Evolutionary conservation across 1,140 invertebrate species (phyloP), one percentile per base, ranked within the genome.

Genomic region (Planococcus citri): DNA sequence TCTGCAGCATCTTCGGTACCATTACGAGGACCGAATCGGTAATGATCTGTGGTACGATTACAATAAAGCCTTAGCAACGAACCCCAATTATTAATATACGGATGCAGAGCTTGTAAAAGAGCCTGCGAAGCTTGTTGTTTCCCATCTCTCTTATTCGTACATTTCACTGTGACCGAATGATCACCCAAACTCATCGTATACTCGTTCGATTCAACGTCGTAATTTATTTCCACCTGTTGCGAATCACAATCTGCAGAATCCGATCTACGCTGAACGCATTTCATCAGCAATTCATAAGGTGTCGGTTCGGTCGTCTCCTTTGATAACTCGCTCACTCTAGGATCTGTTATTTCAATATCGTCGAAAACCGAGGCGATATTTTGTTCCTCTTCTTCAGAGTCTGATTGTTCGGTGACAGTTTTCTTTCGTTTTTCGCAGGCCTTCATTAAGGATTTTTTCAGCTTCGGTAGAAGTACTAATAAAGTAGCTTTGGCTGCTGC

Each of bases 131-230:
- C 95, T 74, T 90, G 81, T 77, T 98, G 95, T 78, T 98, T 98
- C 14, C 95, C 95, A 75, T 95, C 94, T 75, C 93, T 86, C 80
- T 98, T 98, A 80, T 97, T 98, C 75, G 93, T 92, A 78, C 94
- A 97, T 9, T 87, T 77, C 75, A 93, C 90, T 17, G 86, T 88
- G 3, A 90, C 90, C 17, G 85, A 88, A 76, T 97, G 93, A 76
- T 95, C 93, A 12, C 94, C 94, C 57, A 97, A 94, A 14, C 85
- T 88, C 91, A 98, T 95, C 51, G 88, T 91, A 76, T 95, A 94
- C 81, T 96, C 91, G 78, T 96, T 96, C 8, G 92, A 89, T 74
- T 92, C 92, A 69, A 94, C 88, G 75, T 91, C 87, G 76, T 92
- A 92, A 74, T 89, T 86, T 67, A 96, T 92, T 74, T 94, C 86